A percentile compares a stretch with the other conserved stretches of the same genome.
phyloP scores from a whole-genome alignment of 2,797 vertebrate species.

The Linurgus olivaceus region DNA sequence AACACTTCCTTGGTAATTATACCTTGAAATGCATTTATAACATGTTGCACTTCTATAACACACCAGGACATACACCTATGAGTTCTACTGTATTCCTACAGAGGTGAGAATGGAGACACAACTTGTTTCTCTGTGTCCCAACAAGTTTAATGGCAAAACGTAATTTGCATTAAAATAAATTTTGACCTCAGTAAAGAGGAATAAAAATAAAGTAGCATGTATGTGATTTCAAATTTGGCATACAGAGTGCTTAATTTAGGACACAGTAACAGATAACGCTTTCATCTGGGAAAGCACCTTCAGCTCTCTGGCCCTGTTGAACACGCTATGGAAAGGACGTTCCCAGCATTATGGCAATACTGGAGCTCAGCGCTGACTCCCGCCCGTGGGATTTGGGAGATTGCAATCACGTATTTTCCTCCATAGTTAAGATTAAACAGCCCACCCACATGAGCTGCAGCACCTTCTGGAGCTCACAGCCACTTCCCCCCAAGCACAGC shows the following conservation, averaged over 20 bases:
- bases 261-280: not conserved
- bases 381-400: rapidly evolving
- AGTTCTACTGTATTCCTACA: not conserved
- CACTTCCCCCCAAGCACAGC: not conserved
- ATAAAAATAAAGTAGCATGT: rapidly evolving
- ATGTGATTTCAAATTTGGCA: not conserved
- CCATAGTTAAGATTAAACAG: rapidly evolving
- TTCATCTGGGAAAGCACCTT: not conserved
- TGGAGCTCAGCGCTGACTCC: rapidly evolving
- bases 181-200: not conserved
- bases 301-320: rapidly evolving
- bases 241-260: too few species aligned
- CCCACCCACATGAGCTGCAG: not conserved
- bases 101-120: not conserved
- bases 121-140: not conserved
- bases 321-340: rapidly evolving
- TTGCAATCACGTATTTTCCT: rapidly evolving
- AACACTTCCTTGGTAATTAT: not conserved
- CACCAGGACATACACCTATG: too few species aligned
- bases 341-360: rapidly evolving
- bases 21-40: not conserved
- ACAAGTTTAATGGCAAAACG: not conserved
- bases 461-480: not conserved
- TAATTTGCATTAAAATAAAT: not conserved
- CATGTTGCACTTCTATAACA: rapidly evolving